These are phyloP conservation scores for Melinopterus prodromus DNA, from an alignment of 2,888 invertebrate genomes.

Conservation along the genomic window DNA sequence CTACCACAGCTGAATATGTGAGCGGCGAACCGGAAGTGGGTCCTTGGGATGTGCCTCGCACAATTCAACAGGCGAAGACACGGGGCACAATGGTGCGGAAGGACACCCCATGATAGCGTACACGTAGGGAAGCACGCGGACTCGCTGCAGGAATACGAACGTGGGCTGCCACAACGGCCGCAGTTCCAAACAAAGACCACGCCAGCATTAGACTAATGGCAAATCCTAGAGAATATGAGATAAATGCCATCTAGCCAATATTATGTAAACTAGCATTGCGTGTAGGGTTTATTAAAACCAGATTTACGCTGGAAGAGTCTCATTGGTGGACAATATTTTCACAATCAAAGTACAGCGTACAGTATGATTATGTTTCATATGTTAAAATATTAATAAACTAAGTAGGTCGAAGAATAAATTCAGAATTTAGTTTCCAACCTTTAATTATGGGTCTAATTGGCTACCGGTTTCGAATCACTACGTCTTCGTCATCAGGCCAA, in stretches of 20 bases:
- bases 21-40: neutral
- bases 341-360: too few species aligned
- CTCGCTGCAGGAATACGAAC: neutral
- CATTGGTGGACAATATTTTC: neutral
- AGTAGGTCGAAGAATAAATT: too few species aligned
- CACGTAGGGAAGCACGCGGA: neutral
- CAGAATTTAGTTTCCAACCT: too few species aligned
- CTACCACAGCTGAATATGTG: neutral
- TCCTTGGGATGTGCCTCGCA: neutral
- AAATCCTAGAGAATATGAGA: neutral
- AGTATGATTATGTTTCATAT: too few species aligned
- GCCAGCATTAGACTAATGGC: neutral
- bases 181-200: neutral
- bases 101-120: neutral
- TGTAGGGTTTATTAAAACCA: neutral
- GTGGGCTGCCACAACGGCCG: neutral
- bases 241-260: neutral
- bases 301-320: neutral
- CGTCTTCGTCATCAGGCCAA: too few species aligned
- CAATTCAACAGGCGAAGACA: conserved; percentile 4
- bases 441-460: too few species aligned
- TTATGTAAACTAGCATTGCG: neutral
- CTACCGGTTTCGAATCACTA: too few species aligned
- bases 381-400: too few species aligned
- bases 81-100: neutral